Percentiles rank a stretch among this genome's conserved stretches.
Evolutionary conservation across 2,113 vertebrate species (phyloP).

Genomic region (Leptocoma aspasia): DNA sequence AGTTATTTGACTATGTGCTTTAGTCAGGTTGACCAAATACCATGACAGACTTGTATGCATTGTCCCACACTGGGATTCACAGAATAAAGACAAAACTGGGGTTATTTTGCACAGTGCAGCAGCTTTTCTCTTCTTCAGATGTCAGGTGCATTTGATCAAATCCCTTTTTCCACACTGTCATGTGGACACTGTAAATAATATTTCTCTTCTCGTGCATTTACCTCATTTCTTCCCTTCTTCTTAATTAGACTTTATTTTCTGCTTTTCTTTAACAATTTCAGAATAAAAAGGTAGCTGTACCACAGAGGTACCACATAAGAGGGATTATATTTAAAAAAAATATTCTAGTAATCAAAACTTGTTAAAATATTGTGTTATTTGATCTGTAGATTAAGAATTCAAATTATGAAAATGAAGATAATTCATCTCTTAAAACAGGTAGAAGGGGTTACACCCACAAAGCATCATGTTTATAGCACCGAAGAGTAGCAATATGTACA

Average conservation of each 20-base stretch:
- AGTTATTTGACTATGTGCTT: not conserved
- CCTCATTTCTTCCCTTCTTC: not conserved
- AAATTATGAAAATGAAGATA: not conserved
- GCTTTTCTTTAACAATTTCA: not conserved
- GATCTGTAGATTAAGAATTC: not conserved
- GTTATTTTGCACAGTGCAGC: fast-evolving
- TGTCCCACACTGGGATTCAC: not conserved
- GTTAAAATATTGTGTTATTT: not conserved
- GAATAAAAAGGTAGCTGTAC: not conserved
- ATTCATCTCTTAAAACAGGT: not conserved
- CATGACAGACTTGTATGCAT: fast-evolving
- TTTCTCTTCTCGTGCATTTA: not conserved
- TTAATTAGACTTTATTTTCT: not conserved
- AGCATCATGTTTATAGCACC: not conserved
- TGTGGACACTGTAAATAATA: not conserved
- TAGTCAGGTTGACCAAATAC: not conserved
- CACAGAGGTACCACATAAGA: not conserved
- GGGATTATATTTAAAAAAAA: not conserved
- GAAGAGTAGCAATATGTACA: fast-evolving
- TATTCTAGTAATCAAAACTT: not conserved
- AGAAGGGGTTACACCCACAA: fast-evolving
- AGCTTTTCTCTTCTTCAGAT: not conserved
- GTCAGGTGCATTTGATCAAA: not conserved
- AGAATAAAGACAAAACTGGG: not conserved
- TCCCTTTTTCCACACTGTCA: not conserved